Percentiles rank a stretch among this genome's conserved stretches.
Evolutionary conservation across 2,113 vertebrate genomes (phyloP).

Genomic region (Polypterus senegalus): DNA sequence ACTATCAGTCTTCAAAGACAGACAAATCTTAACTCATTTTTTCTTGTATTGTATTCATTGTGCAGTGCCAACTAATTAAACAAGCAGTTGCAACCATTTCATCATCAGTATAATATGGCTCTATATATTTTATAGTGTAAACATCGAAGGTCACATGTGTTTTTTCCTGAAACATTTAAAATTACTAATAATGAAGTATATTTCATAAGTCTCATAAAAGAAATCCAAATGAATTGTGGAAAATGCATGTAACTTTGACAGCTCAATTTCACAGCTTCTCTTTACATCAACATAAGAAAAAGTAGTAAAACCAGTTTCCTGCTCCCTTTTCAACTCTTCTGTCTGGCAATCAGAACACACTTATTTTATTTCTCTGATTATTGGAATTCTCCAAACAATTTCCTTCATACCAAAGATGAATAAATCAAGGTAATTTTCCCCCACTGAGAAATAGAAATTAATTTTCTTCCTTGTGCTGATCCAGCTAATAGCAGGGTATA

Average conservation of each 20-base stretch:
- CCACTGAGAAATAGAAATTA: constrained; percentile 86
- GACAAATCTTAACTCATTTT: too few species aligned
- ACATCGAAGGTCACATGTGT: too few species aligned
- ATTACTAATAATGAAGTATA: too few species aligned
- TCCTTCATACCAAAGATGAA: constrained; percentile 49
- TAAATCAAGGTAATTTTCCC: constrained; percentile 79
- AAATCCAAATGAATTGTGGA: background rate
- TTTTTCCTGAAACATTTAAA: too few species aligned
- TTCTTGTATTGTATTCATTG: too few species aligned
- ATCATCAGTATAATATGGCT: too few species aligned
- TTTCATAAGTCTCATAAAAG: too few species aligned
- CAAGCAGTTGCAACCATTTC: too few species aligned
- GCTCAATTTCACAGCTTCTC: background rate
- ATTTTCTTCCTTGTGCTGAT: constrained; percentile 75
- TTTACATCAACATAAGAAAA: background rate
- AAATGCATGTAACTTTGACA: background rate
- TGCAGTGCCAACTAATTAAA: too few species aligned
- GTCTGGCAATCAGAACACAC: constrained; percentile 55
- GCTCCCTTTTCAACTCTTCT: constrained; percentile 20
- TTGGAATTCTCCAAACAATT: constrained; percentile 58
- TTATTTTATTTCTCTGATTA: constrained; percentile 64
- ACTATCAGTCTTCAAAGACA: too few species aligned
- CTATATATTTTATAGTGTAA: too few species aligned
- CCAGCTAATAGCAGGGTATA: constrained; percentile 76
- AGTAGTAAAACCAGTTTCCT: constrained; percentile 7